phyloP scores from a whole-genome alignment of 1,140 invertebrate genomes.

The Drosophila setifemur region DNA sequence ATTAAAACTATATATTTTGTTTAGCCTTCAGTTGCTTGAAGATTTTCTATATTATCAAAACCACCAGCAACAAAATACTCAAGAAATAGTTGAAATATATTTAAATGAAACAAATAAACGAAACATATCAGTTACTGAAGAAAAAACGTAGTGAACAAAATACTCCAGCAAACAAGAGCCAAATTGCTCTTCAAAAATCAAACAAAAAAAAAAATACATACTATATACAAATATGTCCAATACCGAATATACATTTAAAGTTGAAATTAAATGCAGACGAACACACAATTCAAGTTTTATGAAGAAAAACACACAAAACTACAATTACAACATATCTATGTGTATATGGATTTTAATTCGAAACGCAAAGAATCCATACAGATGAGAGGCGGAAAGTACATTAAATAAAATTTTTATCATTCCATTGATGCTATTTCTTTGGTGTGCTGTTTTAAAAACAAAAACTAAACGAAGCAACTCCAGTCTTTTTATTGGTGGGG shows the following conservation, averaged over 20 bases:
- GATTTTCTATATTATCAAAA: background rate
- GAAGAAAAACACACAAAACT: slow-evolving; percentile 18
- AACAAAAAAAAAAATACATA: slow-evolving; percentile 72
- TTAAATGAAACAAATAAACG: slow-evolving; percentile 27
- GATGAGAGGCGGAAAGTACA: slow-evolving; percentile 26
- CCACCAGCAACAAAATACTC: slow-evolving; percentile 27
- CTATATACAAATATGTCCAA: slow-evolving; percentile 24
- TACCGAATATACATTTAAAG: slow-evolving; percentile 21
- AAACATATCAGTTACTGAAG: slow-evolving; percentile 36
- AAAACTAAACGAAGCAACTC: background rate
- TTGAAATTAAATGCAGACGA: slow-evolving; percentile 29
- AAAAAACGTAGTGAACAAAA: slow-evolving; percentile 49
- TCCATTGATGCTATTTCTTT: slow-evolving; percentile 80
- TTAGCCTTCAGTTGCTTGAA: slow-evolving; percentile 1
- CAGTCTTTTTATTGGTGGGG: slow-evolving; percentile 10
- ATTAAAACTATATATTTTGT: background rate
- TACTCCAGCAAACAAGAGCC: slow-evolving; percentile 71
- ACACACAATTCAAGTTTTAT: slow-evolving; percentile 22
- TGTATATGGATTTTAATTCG: slow-evolving; percentile 58
- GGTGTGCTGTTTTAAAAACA: slow-evolving; percentile 79
- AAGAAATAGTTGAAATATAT: slow-evolving; percentile 42
- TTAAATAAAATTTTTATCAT: slow-evolving; percentile 81
- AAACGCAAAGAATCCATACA: slow-evolving; percentile 19
- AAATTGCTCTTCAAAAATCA: slow-evolving; percentile 74
- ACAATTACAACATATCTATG: slow-evolving; percentile 48